Evolutionary conservation across 1,140 invertebrate genomes (phyloP), one percentile per base, ranked within the genome.

Genomic region (Muscidifurax raptorellus): DNA sequence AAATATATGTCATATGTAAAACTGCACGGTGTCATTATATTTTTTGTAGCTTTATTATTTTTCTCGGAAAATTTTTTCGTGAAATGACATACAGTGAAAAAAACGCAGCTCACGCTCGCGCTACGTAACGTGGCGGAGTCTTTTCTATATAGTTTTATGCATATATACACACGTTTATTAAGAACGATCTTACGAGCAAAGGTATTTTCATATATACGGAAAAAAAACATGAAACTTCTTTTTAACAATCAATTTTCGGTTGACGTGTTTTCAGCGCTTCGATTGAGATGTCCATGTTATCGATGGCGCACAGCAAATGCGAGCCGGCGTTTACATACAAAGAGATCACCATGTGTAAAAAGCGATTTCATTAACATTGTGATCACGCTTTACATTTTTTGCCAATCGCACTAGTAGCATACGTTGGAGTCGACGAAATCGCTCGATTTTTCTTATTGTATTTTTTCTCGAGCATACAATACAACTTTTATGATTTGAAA

Each of bases 151-250:
- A 80, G 27, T 67, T 84, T 81, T 81, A 85, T 85, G 83, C 79
- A 85, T 81, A 85, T 81, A 81, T 85, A 81, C 79, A 85, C 83
- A 85, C 78, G 76, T 84, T 79, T 85, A 67, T 80, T 47, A 80
- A 84, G 78, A 84, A 84, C 71, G 77, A 84, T 81, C 72, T 81
- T 85, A 85, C 79, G 83, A 85, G 79, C 30, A 67, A 77, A 67
- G 40, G 40, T 59, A 67, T 80, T 84, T 27, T 47, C 27, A 74
- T 69, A 30, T 64, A 71, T 69, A 22, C 59, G 52, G 59, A 74
- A 64, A 83, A 78, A 27, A 71, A 67, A 86, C 64, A 76, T 67
- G 40, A 80, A 78, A 83, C 66, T 52, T 69, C 69, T 52, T 77
- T 27, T 15, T 67, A 27, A 30, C 27, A 25, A 81, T 74, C 27